These are phyloP conservation scores for Apis laboriosa DNA, from an alignment of 1,140 invertebrate species.

Conservation along the genomic window DNA sequence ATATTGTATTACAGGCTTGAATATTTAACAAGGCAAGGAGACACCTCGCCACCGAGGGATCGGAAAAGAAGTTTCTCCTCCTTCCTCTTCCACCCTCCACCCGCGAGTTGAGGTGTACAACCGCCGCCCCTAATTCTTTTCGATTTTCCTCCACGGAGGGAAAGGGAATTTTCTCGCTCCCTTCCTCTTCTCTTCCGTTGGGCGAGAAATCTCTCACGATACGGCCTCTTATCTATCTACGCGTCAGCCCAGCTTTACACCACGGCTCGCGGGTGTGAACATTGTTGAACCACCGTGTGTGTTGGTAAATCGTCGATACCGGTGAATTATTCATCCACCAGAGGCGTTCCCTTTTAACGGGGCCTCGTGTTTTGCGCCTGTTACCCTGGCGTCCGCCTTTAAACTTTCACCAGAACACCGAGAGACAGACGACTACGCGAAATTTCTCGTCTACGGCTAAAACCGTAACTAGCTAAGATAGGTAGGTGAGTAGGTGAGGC, in stretches of 20 bases:
- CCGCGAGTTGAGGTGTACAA: constrained; percentile 45
- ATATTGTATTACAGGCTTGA: constrained; percentile 80
- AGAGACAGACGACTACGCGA: background rate
- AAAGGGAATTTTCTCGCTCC: constrained; percentile 33
- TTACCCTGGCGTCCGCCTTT: constrained; percentile 18
- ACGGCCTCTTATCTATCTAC: constrained; percentile 49
- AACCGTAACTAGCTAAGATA: background rate
- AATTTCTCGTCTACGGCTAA: background rate
- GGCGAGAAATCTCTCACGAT: background rate
- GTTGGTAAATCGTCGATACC: background rate
- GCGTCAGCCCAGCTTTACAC: constrained; percentile 54
- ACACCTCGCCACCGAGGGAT: constrained; percentile 68
- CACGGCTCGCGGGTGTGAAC: background rate
- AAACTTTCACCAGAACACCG: constrained; percentile 7
- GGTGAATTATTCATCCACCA: constrained; percentile 55
- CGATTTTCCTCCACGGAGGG: constrained; percentile 64
- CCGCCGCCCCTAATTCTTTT: constrained; percentile 64
- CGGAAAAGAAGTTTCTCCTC: constrained; percentile 57
- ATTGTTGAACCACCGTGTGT: background rate
- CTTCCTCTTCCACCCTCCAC: constrained; percentile 36
- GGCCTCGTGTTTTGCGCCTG: constrained; percentile 47
- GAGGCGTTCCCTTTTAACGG: constrained; percentile 26
- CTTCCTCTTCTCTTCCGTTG: constrained; percentile 36
- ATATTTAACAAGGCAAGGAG: constrained; percentile 78
- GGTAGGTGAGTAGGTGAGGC: background rate